Conservation (phyloP, 2,888 invertebrate genomes). For the Athalia cordata region DNA sequence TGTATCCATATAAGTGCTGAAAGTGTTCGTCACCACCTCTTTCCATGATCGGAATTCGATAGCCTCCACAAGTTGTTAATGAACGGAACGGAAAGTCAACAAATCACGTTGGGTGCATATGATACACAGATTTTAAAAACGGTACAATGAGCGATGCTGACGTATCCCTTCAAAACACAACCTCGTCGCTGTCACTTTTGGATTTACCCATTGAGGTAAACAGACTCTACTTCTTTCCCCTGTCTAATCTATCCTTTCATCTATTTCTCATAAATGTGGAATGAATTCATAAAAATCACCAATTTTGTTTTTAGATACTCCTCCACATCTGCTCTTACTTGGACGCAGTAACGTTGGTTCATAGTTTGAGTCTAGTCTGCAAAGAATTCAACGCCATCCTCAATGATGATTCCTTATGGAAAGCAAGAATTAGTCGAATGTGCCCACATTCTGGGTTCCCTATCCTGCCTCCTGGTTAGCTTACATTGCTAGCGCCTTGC, state of each 20-base stretch:
- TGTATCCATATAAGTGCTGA: background rate
- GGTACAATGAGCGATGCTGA: constrained; percentile 33
- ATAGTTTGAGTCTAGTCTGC: constrained; percentile 76
- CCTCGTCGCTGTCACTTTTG: constrained; percentile 55
- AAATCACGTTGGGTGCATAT: background rate
- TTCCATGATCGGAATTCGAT: background rate
- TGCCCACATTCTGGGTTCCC: constrained; percentile 66
- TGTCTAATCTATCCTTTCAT: background rate
- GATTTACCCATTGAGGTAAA: constrained; percentile 67
- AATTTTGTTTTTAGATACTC: constrained; percentile 74
- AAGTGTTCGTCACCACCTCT: background rate
- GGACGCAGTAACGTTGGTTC: constrained; percentile 76
- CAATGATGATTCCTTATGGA: constrained; percentile 77
- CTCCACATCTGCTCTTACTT: constrained; percentile 78
- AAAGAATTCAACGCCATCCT: constrained; percentile 77
- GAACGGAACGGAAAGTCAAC: background rate
- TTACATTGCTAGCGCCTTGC: constrained; percentile 53
- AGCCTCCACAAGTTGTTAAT: background rate
- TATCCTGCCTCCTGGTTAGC: constrained; percentile 67
- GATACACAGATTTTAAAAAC: constrained; percentile 3
- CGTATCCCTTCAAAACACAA: constrained; percentile 14
- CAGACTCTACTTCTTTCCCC: background rate
- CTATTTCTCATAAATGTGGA: background rate
- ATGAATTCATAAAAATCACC: constrained; percentile 9
- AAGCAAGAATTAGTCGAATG: constrained; percentile 68